Evolutionary conservation across 1,140 invertebrate species (phyloP), one percentile per base, ranked within the genome.

Genomic region (Drosophila prosaltans): DNA sequence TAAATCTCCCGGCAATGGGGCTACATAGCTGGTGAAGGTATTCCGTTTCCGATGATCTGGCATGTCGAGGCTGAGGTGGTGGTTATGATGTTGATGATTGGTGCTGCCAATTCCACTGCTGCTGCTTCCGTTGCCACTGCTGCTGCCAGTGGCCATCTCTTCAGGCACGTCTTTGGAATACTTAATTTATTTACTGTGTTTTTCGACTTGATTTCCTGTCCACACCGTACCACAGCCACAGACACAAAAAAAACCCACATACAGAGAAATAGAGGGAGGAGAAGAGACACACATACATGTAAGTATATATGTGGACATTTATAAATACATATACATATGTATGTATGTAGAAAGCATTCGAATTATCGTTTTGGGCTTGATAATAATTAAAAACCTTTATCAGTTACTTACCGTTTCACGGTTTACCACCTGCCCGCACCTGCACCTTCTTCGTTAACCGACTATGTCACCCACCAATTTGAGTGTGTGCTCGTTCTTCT

Each of bases 1-100:
- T 57, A 84, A 30, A 59, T 89, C 85, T 1, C 90, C 86, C 1
- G 83, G 81, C 24, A 83, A 72, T 10, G 90, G 90, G 39, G 90
- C 90, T 65, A 91, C 90, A 81, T 91, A 91, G 77, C 90, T 91
- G 65, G 86, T 91, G 58, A 91, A 91, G 55, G 90, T 91, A 72
- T 91, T 91, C n/a, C 90, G 86, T 63, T 89, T 91, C 5, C 83
- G 74, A 62, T 91, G 88, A 43, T 91, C 85, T 41, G 74, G 75
- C 80, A 85, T 80, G 51, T 80, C 80, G 45, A 51, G 3, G 45
- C 45, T 51, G 21, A 26, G 8, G 45, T 51, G 45, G 10, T 51
- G 45, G 21, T 51, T 51, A 10, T 3, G 9, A 51, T 26, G 45
- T 26, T 51, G 45, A 10, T 51, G 24, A 26, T 51, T 51, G 21